Conservation (phyloP, 2,888 invertebrate species). For the Lepidocyrtinus sp. region DNA sequence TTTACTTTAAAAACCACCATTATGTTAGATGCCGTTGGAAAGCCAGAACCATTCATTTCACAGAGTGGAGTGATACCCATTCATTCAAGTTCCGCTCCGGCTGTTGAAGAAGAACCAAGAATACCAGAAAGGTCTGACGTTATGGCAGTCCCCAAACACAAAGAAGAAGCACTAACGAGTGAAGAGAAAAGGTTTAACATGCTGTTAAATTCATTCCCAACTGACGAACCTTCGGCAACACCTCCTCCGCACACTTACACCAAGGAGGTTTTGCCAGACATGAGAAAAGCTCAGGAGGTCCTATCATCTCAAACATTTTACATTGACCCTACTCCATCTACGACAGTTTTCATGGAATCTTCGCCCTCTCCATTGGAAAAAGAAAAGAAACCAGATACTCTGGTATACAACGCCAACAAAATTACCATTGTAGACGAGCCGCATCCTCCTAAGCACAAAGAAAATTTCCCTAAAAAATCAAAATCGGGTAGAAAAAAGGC, state of each 20-base stretch:
- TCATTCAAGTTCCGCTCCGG: neutral
- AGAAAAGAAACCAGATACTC: too few species aligned
- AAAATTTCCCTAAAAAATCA: too few species aligned
- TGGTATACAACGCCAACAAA: too few species aligned
- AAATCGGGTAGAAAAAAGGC: too few species aligned
- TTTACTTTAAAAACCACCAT: neutral
- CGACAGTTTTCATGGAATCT: too few species aligned
- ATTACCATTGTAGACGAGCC: neutral
- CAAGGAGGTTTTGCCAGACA: too few species aligned
- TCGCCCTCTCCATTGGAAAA: too few species aligned
- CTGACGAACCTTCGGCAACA: neutral
- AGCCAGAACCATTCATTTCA: slow-evolving; percentile 26
- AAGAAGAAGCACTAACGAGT: neutral
- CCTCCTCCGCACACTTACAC: neutral
- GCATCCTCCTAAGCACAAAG: neutral
- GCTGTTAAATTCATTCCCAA: neutral
- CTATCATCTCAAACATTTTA: neutral
- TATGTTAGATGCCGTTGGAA: neutral
- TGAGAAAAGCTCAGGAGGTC: too few species aligned
- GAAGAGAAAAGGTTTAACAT: neutral
- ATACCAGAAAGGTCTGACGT: neutral
- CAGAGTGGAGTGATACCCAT: slow-evolving; percentile 30
- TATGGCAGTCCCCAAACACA: neutral
- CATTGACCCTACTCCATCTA: neutral
- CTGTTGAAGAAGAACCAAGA: neutral